Evolutionary conservation across 1,140 invertebrate genomes (phyloP), one percentile per base, ranked within the genome.

Genomic region (Chionoecetes opilio): DNA sequence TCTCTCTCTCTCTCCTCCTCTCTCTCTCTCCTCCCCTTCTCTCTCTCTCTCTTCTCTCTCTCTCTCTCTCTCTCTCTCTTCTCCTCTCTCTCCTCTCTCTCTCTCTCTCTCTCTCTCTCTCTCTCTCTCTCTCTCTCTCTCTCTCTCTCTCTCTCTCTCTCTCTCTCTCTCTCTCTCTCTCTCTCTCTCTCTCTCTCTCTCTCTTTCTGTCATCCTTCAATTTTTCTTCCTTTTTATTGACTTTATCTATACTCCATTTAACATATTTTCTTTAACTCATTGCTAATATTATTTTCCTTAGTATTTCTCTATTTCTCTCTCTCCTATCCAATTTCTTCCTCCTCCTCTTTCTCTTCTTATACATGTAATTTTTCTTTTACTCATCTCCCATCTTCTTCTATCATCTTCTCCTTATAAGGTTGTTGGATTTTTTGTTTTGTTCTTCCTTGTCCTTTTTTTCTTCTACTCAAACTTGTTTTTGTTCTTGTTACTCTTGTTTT

Each of bases 91-190:
- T 53, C 46, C 46, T 14, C 21, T 53, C 46, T 17, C 11, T 53
- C 46, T 14, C 21, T 1, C 11, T 17, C 46, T 14, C 46, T 53
- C 46, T 53, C 46, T 53, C 46, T 53, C 46, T 53, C 46, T 53
- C 46, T 53, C 46, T 53, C 46, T 53, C 46, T 53, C 46, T 85
- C 82, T 32, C 82, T 34, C 34, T 31, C 34, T 85, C 29, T 85
- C 82, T 85, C 82, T 85, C 21, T 85, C 82, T 85, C 21, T 85
- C 82, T 85, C 82, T 85, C 82, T 85, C 82, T 85, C 82, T 85
- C 82, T 85, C 82, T 85, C 82, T 85, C 82, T 85, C 82, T 85
- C 82, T 85, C 82, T 85, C 82, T 85, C 82, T 85, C 82, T 85
- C 82, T 85, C 82, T 85, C 82, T 85, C 82, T 85, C 82, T 85